Percentiles rank a stretch among this genome's conserved stretches.
Conservation (phyloP, 2,888 invertebrate species). For the Aporophyla nigra region DNA sequence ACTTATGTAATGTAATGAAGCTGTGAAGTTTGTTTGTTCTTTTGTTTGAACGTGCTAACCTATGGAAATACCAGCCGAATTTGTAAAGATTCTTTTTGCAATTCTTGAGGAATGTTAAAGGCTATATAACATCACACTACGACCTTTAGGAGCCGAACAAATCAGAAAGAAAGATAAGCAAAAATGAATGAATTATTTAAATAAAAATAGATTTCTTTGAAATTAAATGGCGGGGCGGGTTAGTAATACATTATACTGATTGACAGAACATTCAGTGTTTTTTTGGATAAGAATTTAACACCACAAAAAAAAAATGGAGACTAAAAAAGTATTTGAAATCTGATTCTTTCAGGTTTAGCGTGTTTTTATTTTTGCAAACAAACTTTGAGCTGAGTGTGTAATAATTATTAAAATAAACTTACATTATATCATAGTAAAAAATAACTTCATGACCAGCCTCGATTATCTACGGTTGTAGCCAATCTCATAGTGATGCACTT, state of each 20-base stretch:
- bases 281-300: no score
- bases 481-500: neutral
- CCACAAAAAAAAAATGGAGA: neutral
- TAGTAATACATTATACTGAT: neutral
- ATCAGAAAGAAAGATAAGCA: neutral
- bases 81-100: neutral
- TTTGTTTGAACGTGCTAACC: neutral
- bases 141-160: neutral
- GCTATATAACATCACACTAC: neutral
- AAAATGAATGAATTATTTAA: neutral
- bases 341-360: neutral
- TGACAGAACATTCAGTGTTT: neutral
- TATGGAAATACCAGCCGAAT: neutral
- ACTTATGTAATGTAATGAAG: neutral
- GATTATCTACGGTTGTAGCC: constrained; percentile 1
- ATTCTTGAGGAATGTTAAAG: neutral
- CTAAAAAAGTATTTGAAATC: neutral
- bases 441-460: neutral
- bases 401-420: neutral
- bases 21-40: neutral
- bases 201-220: neutral
- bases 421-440: neutral
- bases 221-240: neutral
- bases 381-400: neutral
- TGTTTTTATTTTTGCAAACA: neutral